phyloP scores from a whole-genome alignment of 2,797 vertebrate species.

The Fundulus diaphanus region DNA sequence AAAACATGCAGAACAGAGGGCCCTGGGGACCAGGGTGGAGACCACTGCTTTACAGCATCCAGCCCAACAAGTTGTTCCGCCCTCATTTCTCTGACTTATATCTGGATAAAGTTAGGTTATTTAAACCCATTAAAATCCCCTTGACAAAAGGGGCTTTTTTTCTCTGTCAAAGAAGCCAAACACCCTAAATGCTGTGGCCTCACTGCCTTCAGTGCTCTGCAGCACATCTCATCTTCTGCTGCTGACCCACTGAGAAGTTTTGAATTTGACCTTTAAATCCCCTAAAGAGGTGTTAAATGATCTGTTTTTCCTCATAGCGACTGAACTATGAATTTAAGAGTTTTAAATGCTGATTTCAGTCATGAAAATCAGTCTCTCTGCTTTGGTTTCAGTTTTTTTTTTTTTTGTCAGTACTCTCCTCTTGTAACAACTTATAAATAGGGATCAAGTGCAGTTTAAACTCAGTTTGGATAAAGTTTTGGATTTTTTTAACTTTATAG shows the following conservation, averaged over 20 bases:
- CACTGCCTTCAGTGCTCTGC: neutral
- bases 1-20: neutral
- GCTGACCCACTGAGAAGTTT: neutral
- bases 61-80: neutral
- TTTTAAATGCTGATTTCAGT: neutral
- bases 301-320: neutral
- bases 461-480: no score
- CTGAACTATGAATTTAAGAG: neutral
- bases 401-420: neutral
- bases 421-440: neutral
- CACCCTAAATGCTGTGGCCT: neutral
- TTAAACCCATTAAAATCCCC: neutral
- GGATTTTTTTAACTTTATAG: neutral
- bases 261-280: neutral
- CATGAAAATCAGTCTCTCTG: neutral
- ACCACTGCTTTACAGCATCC: neutral
- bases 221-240: neutral
- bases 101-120: neutral
- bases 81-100: no score
- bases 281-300: neutral
- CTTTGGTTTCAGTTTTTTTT: neutral
- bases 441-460: neutral
- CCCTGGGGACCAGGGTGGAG: neutral
- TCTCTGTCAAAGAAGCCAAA: neutral
- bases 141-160: slow-evolving; percentile 1